A percentile compares a stretch with the other conserved stretches of the same genome.
phyloP scores from a whole-genome alignment of 1,140 invertebrate species.

The Drosophila busckii region DNA sequence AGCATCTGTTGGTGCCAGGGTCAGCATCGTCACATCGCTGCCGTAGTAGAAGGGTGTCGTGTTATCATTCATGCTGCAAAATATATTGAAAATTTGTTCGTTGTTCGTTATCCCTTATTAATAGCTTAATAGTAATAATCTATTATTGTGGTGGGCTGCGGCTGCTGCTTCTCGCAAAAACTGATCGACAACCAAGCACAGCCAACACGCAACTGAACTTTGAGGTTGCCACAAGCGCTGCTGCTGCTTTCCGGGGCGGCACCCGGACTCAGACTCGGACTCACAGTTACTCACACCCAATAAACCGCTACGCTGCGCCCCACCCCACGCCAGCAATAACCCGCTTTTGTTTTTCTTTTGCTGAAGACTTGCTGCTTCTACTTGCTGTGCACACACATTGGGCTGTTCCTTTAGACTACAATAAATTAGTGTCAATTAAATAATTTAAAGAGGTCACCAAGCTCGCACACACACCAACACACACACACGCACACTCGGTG shows the following conservation, averaged over 20 bases:
- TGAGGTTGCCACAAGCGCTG: slow-evolving; percentile 1
- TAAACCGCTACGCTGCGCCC: slow-evolving; percentile 14
- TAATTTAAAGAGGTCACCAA: slow-evolving; percentile 79
- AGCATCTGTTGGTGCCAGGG: slow-evolving; percentile 14
- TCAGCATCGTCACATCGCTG: neutral
- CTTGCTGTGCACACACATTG: neutral
- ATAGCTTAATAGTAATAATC: no score
- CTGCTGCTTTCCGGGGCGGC: neutral
- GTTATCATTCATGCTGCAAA: slow-evolving; percentile 51
- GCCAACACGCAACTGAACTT: slow-evolving; percentile 42
- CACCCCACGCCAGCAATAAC: slow-evolving; percentile 14
- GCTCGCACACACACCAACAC: slow-evolving; percentile 16
- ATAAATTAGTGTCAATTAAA: slow-evolving; percentile 79
- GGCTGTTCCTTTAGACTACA: slow-evolving; percentile 42
- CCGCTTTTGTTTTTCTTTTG: slow-evolving; percentile 15
- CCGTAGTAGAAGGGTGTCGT: slow-evolving; percentile 24
- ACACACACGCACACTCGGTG: neutral
- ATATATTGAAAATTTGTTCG: neutral
- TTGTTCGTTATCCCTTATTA: no score
- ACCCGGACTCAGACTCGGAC: slow-evolving; percentile 1
- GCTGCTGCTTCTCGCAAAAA: no score
- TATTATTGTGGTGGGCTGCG: no score
- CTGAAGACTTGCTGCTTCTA: no score
- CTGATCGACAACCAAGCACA: slow-evolving; percentile 33
- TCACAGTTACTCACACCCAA: slow-evolving; percentile 29